Evolutionary conservation across 2,113 vertebrate genomes (phyloP), one percentile per base, ranked within the genome.

Genomic region (Electrona antarctica): DNA sequence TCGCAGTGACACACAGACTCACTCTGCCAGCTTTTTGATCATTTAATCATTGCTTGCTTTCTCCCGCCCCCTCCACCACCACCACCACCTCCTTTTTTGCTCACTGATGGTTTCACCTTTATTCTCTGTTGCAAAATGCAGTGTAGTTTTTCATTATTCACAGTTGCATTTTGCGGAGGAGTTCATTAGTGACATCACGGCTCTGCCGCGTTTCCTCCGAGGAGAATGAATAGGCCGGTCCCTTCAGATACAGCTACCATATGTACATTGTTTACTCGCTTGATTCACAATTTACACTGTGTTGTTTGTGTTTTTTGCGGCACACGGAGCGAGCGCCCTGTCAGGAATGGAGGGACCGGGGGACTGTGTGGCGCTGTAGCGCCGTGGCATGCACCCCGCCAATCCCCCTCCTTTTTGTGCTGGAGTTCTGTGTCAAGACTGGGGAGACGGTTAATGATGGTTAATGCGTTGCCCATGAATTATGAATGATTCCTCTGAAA

Each of bases 1-100:
- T 97, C 91, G 95, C 98, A 96, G 96, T 98, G 97, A 98, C 97
- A 98, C 95, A 94, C 94, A 97, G 83, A 95, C 96, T 95, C 92
- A 91, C 96, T 96, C 95, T 95, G 95, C 95, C 95, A 95, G 95
- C 97, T 98, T 98, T 41, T 98, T 99, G 96, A 98, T 99, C 96
- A 98, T 98, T 98, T 98, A 98, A 98, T 99, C 97, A 98, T 97
- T 91, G 96, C 96, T 95, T 93, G 94, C 95, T 97, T 97, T 97
- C 95, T 96, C 94, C 96, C 95, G 85, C 87, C 81, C 93, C 94
- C 92, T 93, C 94, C 88, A 91, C 91, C 94, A 93, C 93, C 94
- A 92, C 93, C 94, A 93, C 95, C 92, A 94, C 93, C 21, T n/a
- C 51, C 51, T 56, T 13, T 76, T 73, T 67, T 64, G 82, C 84